phyloP scores from a whole-genome alignment of 2,113 vertebrate genomes.

The Archocentrus centrarchus region DNA sequence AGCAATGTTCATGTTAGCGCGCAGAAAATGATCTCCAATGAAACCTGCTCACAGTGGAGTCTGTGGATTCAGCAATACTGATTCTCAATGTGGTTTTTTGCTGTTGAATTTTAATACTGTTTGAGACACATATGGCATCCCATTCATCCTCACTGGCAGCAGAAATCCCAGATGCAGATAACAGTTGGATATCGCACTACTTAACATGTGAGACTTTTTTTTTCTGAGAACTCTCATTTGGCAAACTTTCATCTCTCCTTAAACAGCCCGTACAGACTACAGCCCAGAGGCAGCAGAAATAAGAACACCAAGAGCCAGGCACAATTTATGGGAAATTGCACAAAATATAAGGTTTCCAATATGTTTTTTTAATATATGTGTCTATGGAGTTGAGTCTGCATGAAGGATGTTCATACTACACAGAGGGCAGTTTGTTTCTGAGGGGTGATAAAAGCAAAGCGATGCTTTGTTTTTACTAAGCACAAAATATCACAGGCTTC shows the following conservation, averaged over 20 bases:
- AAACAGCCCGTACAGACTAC: not conserved
- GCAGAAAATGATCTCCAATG: not conserved
- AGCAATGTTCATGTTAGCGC: not conserved
- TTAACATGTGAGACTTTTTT: not conserved
- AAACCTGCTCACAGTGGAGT: not conserved
- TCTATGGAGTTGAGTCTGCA: not conserved
- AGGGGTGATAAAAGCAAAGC: not conserved
- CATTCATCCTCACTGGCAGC: not conserved
- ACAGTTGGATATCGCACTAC: not conserved
- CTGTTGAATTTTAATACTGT: not conserved
- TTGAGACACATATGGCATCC: not conserved
- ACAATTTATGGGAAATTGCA: not conserved
- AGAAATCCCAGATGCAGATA: conserved; percentile 9
- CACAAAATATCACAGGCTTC: not conserved
- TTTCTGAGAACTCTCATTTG: not conserved
- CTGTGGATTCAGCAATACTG: not conserved
- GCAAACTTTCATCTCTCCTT: conserved; percentile 23
- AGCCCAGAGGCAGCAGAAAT: not conserved
- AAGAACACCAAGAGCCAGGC: not conserved
- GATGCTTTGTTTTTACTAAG: not conserved
- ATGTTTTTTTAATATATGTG: not conserved
- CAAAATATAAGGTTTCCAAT: not conserved
- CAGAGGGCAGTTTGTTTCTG: not conserved
- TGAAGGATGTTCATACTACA: not conserved
- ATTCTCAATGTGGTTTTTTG: not conserved